Evolutionary conservation across 2,888 invertebrate genomes (phyloP).

Genomic region (Aphelenchoides bicaudatus): DNA sequence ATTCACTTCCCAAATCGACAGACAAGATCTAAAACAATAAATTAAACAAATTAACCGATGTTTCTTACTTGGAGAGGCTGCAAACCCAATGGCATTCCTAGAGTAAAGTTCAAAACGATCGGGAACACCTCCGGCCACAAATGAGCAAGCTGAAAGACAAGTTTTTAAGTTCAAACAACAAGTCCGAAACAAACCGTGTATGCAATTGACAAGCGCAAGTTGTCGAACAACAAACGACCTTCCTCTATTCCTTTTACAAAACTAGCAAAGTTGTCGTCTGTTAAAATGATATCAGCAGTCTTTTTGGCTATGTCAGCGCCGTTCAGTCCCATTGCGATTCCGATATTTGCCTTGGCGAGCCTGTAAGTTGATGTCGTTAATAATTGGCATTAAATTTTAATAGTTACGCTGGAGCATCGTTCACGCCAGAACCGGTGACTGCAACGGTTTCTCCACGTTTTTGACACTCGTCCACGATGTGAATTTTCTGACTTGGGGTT

Average conservation of each 20-base stretch:
- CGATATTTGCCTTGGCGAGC: conserved; percentile 56
- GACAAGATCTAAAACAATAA: conserved; percentile 46
- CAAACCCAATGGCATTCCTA: conserved; percentile 55
- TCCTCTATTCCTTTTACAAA: conserved; percentile 57
- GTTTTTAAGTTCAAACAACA: conserved; percentile 29
- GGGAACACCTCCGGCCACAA: conserved; percentile 60
- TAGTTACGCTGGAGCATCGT: conserved; percentile 58
- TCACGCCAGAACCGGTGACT: conserved; percentile 57
- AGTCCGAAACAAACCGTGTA: conserved; percentile 51
- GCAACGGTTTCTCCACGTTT: conserved; percentile 55
- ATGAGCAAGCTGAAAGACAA: conserved; percentile 56
- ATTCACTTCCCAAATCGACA: conserved; percentile 55
- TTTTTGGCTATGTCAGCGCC: conserved; percentile 45
- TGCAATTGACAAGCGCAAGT: conserved; percentile 49
- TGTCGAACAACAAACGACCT: conserved; percentile 52
- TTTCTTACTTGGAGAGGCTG: conserved; percentile 52
- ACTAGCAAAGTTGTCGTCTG: conserved; percentile 57
- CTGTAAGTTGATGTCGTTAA: no score
- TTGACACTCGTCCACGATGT: conserved; percentile 58
- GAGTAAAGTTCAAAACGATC: conserved; percentile 54
- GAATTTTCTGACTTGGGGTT: conserved; percentile 55
- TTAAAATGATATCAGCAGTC: conserved; percentile 38
- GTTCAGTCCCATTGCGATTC: conserved; percentile 57
- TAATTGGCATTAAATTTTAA: no score
- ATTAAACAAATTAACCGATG: not conserved